Base-by-base conservation (phyloP, 1,140 invertebrate species). In the Laupala kohalensis region DNA sequence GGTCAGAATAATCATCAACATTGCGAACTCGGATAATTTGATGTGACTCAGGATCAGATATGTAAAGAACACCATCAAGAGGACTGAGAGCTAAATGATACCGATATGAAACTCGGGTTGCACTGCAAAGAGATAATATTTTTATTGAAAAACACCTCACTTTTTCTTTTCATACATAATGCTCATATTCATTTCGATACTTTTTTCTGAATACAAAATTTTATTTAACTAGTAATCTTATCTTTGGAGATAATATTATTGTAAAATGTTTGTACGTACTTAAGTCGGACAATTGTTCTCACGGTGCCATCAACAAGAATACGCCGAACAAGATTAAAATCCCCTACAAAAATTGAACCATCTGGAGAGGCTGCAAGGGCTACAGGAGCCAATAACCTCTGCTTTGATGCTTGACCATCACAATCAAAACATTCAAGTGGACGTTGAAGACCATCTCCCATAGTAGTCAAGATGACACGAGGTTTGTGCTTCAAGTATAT, bases 401-500 rank as follows among this genome's bases (percentile, higher is more conserved):
- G 92, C 73, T 92, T 91, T 0, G 86, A 83, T 0, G 94, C 93
- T 37, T 88, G 83, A 0, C 93, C 93, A 76, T 94, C 90, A 80
- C 95, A 97, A 64, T 92, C 90, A 75, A 82, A 81, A 75, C 93
- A 95, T 25, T 93, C 89, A 9, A 95, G 79, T 0, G 92, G 90
- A 65, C 96, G 84, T 76, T 95, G 93, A 74, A 92, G 89, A 0
- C 95, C 95, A 80, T 94, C 94, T 9, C 95, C 96, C 87, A 98
- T 91, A 1, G 93, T 89, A n/a, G 94, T 96, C 19, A 93, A 82
- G 66, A 97, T 92, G 2, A 96, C 91, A 70, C 93, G 85, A 0
- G 95, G 95, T 78, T 95, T 93, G 78, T 98, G 94, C 77, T 95
- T 95, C 75, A 98, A 79, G 78, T 97, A 98, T 72, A 97, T 95